Evolutionary conservation across 2,888 invertebrate species (phyloP).

Genomic region (Eupithecia inturbata): DNA sequence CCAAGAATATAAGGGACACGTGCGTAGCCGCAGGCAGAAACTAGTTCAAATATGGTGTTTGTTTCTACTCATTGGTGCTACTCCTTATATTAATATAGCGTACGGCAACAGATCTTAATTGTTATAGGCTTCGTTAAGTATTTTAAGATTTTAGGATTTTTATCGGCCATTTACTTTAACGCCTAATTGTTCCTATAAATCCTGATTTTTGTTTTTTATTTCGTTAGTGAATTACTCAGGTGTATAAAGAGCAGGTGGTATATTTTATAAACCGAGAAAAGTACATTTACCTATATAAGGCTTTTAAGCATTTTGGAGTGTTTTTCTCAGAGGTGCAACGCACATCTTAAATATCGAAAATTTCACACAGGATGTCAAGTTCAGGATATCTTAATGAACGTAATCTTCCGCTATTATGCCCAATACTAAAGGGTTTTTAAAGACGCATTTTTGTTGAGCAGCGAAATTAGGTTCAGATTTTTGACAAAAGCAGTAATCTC

Average conservation of each 20-base stretch:
- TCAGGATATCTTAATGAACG: no score
- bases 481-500: no score
- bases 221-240: conserved; percentile 9
- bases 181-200: conserved; percentile 7
- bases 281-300: background rate
- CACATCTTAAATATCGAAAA: background rate
- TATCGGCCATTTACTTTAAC: background rate
- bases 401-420: no score
- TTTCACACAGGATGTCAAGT: no score
- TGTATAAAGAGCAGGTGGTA: conserved; percentile 3
- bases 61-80: conserved; percentile 36
- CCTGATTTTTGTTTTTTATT: conserved; percentile 11
- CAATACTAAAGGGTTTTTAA: no score
- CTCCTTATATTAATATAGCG: conserved; percentile 26
- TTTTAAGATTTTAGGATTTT: conserved; percentile 12
- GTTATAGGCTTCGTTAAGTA: conserved; percentile 13
- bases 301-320: background rate
- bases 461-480: no score
- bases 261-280: background rate
- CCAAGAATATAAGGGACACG: no score
- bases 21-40: background rate
- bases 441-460: no score
- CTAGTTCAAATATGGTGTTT: conserved; percentile 11
- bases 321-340: background rate
- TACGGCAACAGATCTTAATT: conserved; percentile 21